phyloP scores from a whole-genome alignment of 2,888 invertebrate genomes.

The Drosophila aldrichi region DNA sequence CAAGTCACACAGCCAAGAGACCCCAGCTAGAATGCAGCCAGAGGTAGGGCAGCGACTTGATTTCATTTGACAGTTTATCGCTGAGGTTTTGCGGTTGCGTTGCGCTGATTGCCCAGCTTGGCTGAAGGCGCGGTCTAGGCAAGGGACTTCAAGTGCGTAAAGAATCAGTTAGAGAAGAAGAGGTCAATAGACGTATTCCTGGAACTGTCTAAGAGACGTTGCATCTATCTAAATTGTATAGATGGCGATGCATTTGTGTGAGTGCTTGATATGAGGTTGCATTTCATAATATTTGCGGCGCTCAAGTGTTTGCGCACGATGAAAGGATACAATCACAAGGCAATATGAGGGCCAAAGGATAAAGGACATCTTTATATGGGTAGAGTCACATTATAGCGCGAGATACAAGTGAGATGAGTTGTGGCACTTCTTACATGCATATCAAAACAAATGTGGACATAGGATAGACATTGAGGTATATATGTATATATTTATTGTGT shows the following conservation, averaged over 20 bases:
- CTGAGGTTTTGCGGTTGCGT: conserved; percentile 54
- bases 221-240: conserved; percentile 12
- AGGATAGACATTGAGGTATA: conserved; percentile 5
- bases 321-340: conserved; percentile 38
- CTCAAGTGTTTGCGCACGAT: conserved; percentile 25
- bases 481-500: background rate
- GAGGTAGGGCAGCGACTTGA: conserved; percentile 33
- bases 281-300: conserved; percentile 65
- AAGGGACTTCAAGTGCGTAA: conserved; percentile 22
- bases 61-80: conserved; percentile 66
- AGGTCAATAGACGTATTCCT: conserved; percentile 50
- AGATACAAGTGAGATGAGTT: conserved; percentile 8
- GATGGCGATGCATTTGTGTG: background rate
- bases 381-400: background rate
- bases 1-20: conserved; percentile 4
- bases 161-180: conserved; percentile 36
- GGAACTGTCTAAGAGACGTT: conserved; percentile 33
- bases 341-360: conserved; percentile 22
- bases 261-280: conserved; percentile 30
- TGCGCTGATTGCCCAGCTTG: conserved; percentile 48
- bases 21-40: background rate
- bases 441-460: conserved; percentile 63
- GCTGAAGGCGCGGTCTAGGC: background rate
- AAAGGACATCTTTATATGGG: conserved; percentile 15
- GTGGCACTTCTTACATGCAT: conserved; percentile 44